A percentile compares a stretch with the other conserved stretches of the same genome.
These are phyloP conservation scores for Patella ulyssiponensis DNA, from an alignment of 2,888 invertebrate species.

Conservation along the genomic window DNA sequence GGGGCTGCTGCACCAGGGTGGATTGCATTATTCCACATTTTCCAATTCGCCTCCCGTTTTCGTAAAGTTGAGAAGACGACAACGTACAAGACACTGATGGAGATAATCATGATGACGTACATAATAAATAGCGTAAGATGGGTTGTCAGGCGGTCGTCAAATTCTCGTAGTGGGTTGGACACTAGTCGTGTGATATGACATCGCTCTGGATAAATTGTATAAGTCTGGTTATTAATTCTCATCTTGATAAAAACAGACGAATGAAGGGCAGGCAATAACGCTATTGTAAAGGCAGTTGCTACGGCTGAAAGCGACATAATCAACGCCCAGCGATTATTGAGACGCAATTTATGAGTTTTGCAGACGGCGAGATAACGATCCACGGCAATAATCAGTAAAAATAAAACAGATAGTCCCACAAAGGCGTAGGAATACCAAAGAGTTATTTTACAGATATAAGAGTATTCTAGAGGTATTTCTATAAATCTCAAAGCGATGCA, in stretches of 20 bases:
- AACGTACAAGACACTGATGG: neutral
- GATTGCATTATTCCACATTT: neutral
- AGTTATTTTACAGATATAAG: neutral
- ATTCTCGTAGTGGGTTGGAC: neutral
- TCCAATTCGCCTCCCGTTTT: neutral
- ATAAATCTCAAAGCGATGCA: neutral
- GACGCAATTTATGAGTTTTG: neutral
- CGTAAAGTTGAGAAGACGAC: neutral
- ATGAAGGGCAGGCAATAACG: neutral
- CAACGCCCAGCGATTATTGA: neutral
- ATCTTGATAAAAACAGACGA: slow-evolving; percentile 2
- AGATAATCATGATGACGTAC: neutral
- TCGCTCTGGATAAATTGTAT: neutral
- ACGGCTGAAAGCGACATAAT: neutral
- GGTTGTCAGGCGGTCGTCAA: neutral
- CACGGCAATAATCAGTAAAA: neutral
- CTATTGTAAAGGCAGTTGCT: neutral
- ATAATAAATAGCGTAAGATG: neutral
- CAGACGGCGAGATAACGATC: slow-evolving; percentile 1
- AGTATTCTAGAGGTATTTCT: neutral
- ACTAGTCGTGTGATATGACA: neutral
- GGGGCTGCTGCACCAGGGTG: neutral
- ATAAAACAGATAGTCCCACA: neutral
- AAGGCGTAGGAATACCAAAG: neutral
- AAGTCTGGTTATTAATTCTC: neutral